Base-by-base conservation (phyloP, 2,797 vertebrate genomes). In the Poecilia gillii region DNA sequence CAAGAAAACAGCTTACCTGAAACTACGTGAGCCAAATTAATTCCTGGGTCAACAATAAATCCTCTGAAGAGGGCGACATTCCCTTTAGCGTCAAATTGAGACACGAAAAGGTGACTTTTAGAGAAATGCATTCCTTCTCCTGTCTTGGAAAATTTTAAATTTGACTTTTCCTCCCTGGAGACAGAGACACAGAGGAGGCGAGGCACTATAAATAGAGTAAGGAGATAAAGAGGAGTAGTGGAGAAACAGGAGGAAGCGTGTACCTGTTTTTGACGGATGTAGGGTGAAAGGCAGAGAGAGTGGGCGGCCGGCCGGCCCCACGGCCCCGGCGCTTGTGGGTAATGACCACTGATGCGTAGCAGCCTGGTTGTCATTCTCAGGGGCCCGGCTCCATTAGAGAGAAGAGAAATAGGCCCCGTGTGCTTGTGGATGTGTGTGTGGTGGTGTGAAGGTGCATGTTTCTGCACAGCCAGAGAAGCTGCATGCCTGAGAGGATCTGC, bases 321-420 rank as follows among this genome's bases (percentile, higher is more conserved):
- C 73, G 73, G 90, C 41, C 41, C 41, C 41, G 83, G 82, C 80
- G 91, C 90, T 92, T 90, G 80, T 94, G 93, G 92, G 90, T 92
- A 92, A 92, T 93, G 88, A 73, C 78, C 88, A 84, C 74, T 89
- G 89, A 93, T 89, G 90, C 88, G 84, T 93, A 89, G 85, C 84
- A 71, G 88, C 79, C 84, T 85, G 85, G 89, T 90, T 92, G 93
- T 93, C 90, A 87, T 91, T 93, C 89, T 91, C 86, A 76, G 78
- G 89, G 89, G 90, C 88, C 85, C 77, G 2, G 83, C 88, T 92
- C 90, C 90, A 92, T 94, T 91, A 93, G 85, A 90, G 75, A 75
- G 79, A 76, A 79, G 76, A 89, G 87, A 81, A 91, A 87, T 87
- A 25, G 82, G 78, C 55, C 73, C 6, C 0, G 53, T 79, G 74